Conservation (phyloP, 2,797 vertebrate genomes). For the Nyctibius grandis region DNA sequence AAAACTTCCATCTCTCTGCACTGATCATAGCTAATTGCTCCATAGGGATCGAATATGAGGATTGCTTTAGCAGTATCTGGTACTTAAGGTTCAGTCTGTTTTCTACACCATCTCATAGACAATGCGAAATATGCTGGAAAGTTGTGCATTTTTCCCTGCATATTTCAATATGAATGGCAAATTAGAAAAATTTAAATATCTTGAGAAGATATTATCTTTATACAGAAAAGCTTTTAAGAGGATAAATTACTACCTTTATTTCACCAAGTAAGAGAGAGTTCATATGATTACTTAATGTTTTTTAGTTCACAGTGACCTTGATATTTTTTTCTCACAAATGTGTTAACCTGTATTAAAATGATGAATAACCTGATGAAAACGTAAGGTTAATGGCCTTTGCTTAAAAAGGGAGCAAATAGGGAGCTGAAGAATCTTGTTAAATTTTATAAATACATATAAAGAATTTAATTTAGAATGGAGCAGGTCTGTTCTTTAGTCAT, state of each 20-base stretch:
- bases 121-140: neutral
- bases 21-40: neutral
- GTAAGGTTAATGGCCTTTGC: neutral
- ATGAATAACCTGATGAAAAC: neutral
- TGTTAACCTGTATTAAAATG: neutral
- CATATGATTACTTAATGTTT: neutral
- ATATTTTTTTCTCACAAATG: neutral
- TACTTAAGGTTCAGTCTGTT: neutral
- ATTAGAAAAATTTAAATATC: neutral
- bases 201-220: neutral
- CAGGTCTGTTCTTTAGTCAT: neutral
- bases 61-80: neutral
- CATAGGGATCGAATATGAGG: neutral
- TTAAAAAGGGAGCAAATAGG: neutral
- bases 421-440: neutral
- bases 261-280: neutral
- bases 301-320: neutral
- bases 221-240: neutral
- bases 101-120: neutral
- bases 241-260: neutral
- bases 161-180: neutral
- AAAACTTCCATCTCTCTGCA: neutral
- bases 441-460: constrained; percentile 13
- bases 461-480: neutral
- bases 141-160: neutral